A percentile compares a stretch with the other conserved stretches of the same genome.
These are phyloP conservation scores for Macroglossus sobrinus DNA, from an alignment of 2,113 vertebrate species.

Conservation along the genomic window DNA sequence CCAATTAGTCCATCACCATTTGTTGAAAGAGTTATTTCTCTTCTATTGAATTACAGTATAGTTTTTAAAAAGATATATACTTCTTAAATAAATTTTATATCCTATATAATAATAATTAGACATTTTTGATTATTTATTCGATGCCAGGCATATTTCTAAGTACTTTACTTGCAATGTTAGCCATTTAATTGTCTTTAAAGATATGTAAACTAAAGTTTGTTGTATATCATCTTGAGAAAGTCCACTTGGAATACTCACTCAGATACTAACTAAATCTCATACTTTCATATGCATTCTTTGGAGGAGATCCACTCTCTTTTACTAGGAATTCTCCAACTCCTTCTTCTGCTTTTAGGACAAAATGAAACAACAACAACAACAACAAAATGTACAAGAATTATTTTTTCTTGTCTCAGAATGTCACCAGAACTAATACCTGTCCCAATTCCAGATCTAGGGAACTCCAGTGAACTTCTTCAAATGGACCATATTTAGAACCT, in stretches of 20 bases:
- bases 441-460: neutral
- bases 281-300: neutral
- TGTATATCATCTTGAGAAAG: neutral
- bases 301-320: neutral
- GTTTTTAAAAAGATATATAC: neutral
- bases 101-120: neutral
- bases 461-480: neutral
- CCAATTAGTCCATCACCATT: neutral
- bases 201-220: neutral
- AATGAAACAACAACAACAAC: neutral
- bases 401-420: neutral
- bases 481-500: neutral
- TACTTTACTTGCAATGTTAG: neutral
- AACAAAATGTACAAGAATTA: neutral
- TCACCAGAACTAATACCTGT: conserved; percentile 1
- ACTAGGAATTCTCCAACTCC: neutral
- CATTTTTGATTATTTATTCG: neutral
- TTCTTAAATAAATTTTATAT: neutral
- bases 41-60: neutral
- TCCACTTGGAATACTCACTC: neutral
- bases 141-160: neutral
- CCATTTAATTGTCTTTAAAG: neutral
- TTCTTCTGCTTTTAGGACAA: neutral
- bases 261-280: neutral
- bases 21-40: neutral